These are phyloP conservation scores for Chaetorhynchus papuensis DNA, from an alignment of 2,113 vertebrate species.

Conservation along the genomic window DNA sequence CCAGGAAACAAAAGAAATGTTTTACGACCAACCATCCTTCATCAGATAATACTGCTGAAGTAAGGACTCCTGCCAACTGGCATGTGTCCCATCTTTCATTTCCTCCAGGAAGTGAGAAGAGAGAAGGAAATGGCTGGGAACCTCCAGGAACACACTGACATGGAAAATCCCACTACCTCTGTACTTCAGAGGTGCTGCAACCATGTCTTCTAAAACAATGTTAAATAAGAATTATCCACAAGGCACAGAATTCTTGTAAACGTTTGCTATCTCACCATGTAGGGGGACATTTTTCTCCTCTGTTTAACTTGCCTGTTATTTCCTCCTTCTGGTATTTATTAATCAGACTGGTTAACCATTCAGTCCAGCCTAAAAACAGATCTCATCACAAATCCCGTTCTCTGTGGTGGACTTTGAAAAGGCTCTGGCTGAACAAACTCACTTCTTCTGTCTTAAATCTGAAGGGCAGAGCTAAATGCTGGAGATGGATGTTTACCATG, in stretches of 20 bases:
- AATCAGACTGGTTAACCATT: slow-evolving; percentile 68
- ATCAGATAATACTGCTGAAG: not conserved
- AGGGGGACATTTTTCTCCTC: slow-evolving; percentile 2
- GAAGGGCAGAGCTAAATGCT: slow-evolving; percentile 28
- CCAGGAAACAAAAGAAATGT: not conserved
- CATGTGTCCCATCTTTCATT: not conserved
- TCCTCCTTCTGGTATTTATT: slow-evolving; percentile 70
- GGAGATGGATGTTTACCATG: slow-evolving; percentile 22
- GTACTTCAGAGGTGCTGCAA: not conserved
- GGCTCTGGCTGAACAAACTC: slow-evolving; percentile 38
- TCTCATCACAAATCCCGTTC: slow-evolving; percentile 49
- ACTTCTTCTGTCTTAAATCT: slow-evolving; percentile 25
- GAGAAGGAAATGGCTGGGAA: not conserved
- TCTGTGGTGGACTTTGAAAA: slow-evolving; percentile 9
- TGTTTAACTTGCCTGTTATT: slow-evolving; percentile 42
- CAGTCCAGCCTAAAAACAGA: slow-evolving; percentile 27
- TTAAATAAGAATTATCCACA: not conserved
- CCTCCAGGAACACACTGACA: not conserved
- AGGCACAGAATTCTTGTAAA: slow-evolving; percentile 27
- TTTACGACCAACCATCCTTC: not conserved
- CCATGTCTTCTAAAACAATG: not conserved
- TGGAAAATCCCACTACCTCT: not conserved
- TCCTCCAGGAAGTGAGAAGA: not conserved
- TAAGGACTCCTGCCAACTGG: not conserved
- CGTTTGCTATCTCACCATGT: slow-evolving; percentile 4